These are phyloP conservation scores for Notiomystis cincta DNA, from an alignment of 2,113 vertebrate genomes.

Conservation along the genomic window DNA sequence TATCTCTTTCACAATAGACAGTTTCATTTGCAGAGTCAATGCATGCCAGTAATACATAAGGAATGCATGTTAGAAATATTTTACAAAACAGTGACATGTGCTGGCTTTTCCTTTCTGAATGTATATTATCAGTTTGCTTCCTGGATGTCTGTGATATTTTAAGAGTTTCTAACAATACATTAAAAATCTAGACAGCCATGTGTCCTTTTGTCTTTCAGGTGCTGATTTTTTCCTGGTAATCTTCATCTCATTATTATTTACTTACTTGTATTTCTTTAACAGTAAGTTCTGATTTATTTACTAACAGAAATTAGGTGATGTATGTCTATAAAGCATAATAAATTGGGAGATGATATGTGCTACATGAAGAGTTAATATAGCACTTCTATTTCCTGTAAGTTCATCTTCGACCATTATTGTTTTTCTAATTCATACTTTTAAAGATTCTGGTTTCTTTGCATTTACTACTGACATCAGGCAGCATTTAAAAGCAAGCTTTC, in stretches of 20 bases:
- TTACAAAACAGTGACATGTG: background rate
- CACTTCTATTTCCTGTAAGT: background rate
- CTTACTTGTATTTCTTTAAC: background rate
- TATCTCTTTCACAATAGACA: background rate
- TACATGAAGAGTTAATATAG: background rate
- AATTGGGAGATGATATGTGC: background rate
- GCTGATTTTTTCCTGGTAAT: background rate
- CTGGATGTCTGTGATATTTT: background rate
- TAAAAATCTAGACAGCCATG: background rate
- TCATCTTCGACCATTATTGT: background rate
- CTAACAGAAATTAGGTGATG: background rate
- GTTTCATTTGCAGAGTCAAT: background rate
- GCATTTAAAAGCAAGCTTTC: background rate
- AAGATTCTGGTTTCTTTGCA: background rate
- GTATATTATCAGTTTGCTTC: background rate
- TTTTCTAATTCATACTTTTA: background rate
- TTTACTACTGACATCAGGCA: background rate
- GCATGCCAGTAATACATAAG: background rate
- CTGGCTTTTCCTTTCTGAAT: background rate
- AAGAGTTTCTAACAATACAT: background rate
- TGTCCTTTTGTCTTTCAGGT: background rate
- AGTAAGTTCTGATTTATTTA: background rate
- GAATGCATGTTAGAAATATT: background rate
- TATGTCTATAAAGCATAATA: background rate
- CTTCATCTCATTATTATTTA: background rate